Percentiles rank a stretch among this genome's conserved stretches.
These are phyloP conservation scores for Trachurus trachurus DNA, from an alignment of 2,797 vertebrate genomes.

Conservation along the genomic window DNA sequence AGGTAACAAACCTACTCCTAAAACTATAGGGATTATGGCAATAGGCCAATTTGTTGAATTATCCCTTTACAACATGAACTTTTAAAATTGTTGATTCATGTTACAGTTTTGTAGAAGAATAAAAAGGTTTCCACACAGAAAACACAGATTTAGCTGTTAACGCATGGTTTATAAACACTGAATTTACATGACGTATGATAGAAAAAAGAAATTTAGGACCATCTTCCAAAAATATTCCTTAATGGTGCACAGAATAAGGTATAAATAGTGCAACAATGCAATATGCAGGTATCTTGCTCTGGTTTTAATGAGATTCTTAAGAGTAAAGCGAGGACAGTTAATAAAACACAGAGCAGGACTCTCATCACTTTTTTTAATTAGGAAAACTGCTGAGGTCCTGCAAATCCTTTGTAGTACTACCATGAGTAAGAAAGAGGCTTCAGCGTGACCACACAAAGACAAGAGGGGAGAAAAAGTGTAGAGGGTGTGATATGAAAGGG, in stretches of 20 bases:
- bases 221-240: not conserved
- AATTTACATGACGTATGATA: not conserved
- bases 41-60: no score
- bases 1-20: no score
- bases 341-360: constrained; percentile 29
- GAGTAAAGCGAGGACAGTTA: constrained; percentile 16
- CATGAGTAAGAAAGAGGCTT: constrained; percentile 29
- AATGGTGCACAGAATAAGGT: not conserved
- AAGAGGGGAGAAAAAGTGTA: not conserved
- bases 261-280: constrained; percentile 25
- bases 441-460: constrained; percentile 20
- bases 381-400: constrained; percentile 47
- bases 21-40: no score
- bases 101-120: not conserved
- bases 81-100: not conserved
- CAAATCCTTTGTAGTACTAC: constrained; percentile 22
- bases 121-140: not conserved
- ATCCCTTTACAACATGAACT: no score
- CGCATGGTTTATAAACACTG: not conserved
- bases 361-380: constrained; percentile 46
- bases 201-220: not conserved
- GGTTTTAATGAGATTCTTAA: constrained; percentile 21
- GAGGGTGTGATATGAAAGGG: constrained; percentile 22
- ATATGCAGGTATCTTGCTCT: constrained; percentile 2
- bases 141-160: not conserved